phyloP scores from a whole-genome alignment of 2,888 invertebrate species.

The Drosophila austrosaltans region DNA sequence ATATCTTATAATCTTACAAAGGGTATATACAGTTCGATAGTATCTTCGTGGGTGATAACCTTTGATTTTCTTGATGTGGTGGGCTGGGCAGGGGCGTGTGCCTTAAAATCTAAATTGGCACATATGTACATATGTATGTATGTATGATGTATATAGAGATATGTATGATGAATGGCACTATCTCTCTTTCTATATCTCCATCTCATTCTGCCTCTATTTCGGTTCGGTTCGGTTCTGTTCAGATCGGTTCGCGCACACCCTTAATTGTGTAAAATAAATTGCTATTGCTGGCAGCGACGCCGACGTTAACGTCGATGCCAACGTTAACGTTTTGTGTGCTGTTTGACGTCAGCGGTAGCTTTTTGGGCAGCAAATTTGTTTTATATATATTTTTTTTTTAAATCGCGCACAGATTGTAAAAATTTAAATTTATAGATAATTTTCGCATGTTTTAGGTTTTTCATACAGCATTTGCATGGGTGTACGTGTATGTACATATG shows the following conservation, averaged over 20 bases:
- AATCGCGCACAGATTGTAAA: slow-evolving; percentile 79
- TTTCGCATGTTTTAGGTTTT: slow-evolving; percentile 74
- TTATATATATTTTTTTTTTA: slow-evolving; percentile 28
- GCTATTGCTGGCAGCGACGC: slow-evolving; percentile 62
- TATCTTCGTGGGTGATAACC: slow-evolving; percentile 3
- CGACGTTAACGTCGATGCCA: slow-evolving; percentile 31
- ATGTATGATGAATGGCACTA: slow-evolving; percentile 31
- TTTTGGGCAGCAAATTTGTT: slow-evolving; percentile 63
- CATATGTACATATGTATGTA: slow-evolving; percentile 64
- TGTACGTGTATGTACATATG: slow-evolving; percentile 33
- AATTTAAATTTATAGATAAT: slow-evolving; percentile 80
- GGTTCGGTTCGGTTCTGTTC: slow-evolving; percentile 19
- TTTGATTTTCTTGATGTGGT: slow-evolving; percentile 38
- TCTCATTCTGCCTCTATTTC: slow-evolving; percentile 15
- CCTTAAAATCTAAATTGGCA: slow-evolving; percentile 80
- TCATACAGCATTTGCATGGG: slow-evolving; percentile 22
- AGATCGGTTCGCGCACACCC: slow-evolving; percentile 67
- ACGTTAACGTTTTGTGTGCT: slow-evolving; percentile 39
- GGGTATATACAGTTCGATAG: slow-evolving; percentile 4
- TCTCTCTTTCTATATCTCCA: slow-evolving; percentile 24
- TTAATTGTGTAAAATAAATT: slow-evolving; percentile 81
- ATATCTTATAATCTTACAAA: not conserved
- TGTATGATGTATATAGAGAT: slow-evolving; percentile 31
- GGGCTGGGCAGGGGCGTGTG: slow-evolving; percentile 67
- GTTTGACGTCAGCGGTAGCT: slow-evolving; percentile 77